Evolutionary conservation across 2,797 vertebrate species (phyloP), one percentile per base, ranked within the genome.

Genomic region (Artibeus lituratus): DNA sequence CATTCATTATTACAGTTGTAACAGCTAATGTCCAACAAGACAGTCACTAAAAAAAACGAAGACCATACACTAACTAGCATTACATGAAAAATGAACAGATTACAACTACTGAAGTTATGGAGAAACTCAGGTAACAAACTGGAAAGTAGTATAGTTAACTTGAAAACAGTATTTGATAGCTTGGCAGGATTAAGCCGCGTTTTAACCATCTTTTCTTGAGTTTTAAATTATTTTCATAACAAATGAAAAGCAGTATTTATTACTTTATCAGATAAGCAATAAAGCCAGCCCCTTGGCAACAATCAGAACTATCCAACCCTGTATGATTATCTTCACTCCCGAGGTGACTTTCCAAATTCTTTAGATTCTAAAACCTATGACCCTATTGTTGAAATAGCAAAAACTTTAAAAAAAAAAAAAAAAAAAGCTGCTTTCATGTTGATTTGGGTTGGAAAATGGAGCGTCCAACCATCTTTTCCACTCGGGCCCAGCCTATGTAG

Each of bases 141-240:
- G 99, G 91, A 99, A 98, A 98, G 99, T 99, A 98, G 99, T 99
- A 96, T 99, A 99, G 98, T 99, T 99, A 98, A 99, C 98, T 97
- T 97, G 99, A 99, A 97, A 99, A 99, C 39, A 99, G 98, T 97
- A 99, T 99, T 98, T 99, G 99, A 95, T 99, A 99, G 98, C 99
- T 99, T 37, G 99, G 99, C 94, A 99, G 16, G 29, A 93, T 82
- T 83, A 67, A 35, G 39, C 16, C 1, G 22, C 57, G 39, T 73
- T 74, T 77, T n/a, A 98, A 97, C 99, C 99, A 53, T 12, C 98
- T 99, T 98, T 99, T 99, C 98, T 99, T 99, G 94, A 99, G 99
- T 98, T 99, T 99, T 98, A 99, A 95, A 99, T 99, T 97, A 99
- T 99, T 98, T 99, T 72, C 99, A 99, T 99, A 99, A 95, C 99